A percentile compares a stretch with the other conserved stretches of the same genome.
Conservation (phyloP, 2,888 invertebrate genomes). For the Leucophora obtusa region DNA sequence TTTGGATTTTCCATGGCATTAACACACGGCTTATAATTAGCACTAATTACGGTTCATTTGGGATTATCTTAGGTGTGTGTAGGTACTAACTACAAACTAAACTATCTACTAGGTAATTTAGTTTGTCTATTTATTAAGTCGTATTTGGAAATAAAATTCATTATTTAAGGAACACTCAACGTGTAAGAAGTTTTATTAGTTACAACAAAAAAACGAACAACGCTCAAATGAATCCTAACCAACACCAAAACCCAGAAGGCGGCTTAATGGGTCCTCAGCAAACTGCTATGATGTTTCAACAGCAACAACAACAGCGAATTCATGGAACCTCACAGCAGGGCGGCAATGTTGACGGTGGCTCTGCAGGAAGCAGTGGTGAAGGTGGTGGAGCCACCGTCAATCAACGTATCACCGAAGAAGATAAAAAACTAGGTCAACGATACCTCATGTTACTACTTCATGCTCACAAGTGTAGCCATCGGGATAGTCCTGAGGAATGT, state of each 20-base stretch:
- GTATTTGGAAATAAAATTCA: no score
- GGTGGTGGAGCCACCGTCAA: conserved; percentile 80
- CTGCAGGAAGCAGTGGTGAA: conserved; percentile 81
- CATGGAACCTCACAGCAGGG: conserved; percentile 73
- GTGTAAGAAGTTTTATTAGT: no score
- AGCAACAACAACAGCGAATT: conserved; percentile 70
- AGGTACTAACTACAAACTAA: no score
- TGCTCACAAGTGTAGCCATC: conserved; percentile 98
- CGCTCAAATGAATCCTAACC: conserved; percentile 71
- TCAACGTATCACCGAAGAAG: conserved; percentile 89
- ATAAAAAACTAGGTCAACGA: conserved; percentile 98
- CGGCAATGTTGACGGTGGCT: conserved; percentile 64
- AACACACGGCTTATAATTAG: no score
- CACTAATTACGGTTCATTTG: no score
- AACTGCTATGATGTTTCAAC: conserved; percentile 72
- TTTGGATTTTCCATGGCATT: no score
- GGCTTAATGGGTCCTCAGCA: conserved; percentile 68
- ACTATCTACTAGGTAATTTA: no score
- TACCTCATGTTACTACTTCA: conserved; percentile 97
- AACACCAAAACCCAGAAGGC: conserved; percentile 74
- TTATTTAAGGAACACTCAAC: no score
- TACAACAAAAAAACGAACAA: conserved; percentile 79
- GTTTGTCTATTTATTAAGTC: no score
- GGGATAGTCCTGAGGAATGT: conserved; percentile 92
- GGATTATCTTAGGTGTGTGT: no score